Evolutionary conservation across 2,113 vertebrate species (phyloP), one percentile per base, ranked within the genome.

Genomic region (Rhadina sibilatrix): DNA sequence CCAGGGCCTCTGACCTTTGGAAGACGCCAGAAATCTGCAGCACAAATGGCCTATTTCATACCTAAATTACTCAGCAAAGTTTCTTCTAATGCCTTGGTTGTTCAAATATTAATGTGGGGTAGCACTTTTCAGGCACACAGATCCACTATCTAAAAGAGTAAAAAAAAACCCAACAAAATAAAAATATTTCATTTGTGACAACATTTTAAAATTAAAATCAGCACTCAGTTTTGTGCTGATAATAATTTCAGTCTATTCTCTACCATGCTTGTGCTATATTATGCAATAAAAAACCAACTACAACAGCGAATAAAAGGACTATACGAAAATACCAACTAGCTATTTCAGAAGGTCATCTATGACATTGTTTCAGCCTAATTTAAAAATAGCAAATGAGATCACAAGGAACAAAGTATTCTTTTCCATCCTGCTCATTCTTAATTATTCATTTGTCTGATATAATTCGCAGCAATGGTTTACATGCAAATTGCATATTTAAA

Each of bases 401-500:
- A 87, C 76, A 89, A 96, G 92, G 97, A 95, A 87, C n/a, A 52
- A 96, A 93, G 5, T 87, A 91, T 68, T 87, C 17, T 92, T 69
- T 94, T 94, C 63, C 52, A 66, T 56, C 17, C 18, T 69, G 66
- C 70, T 94, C n/a, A 90, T 94, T 91, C 75, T 83, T 89, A 83
- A 90, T 95, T 91, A 72, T 91, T 81, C 15, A 83, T 61, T 94
- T 82, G 33, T 68, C 54, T 82, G 76, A 90, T 93, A 85, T 77
- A 89, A 94, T 74, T 61, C 30, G 70, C 50, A 78, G 69, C 61
- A 93, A 86, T 68, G 22, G 47, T 92, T 96, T 95, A 86, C 89
- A 96, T 83, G 79, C 69, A 97, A 97, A 97, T 90, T 96, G 50
- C 13, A 90, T 53, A 92, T 93, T 97, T 81, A 94, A 95, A 95